These are phyloP conservation scores for Takifugu ocellatus DNA, from an alignment of 2,797 vertebrate species.

Conservation along the genomic window DNA sequence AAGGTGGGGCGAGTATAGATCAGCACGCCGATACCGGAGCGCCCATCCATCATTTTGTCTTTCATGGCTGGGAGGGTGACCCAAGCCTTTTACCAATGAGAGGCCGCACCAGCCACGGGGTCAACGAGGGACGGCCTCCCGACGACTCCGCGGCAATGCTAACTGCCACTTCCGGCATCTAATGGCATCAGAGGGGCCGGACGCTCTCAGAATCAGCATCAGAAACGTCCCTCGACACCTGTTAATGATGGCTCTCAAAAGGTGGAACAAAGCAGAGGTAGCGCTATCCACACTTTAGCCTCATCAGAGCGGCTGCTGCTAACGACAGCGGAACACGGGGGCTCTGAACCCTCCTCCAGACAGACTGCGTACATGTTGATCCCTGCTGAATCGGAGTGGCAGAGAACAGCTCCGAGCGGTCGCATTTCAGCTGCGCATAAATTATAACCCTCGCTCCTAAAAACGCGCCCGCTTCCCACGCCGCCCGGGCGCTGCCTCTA, in stretches of 20 bases:
- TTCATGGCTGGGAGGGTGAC: slow-evolving; percentile 69
- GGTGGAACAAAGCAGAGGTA: slow-evolving; percentile 36
- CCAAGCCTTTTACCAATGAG: slow-evolving; percentile 79
- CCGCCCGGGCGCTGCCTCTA: slow-evolving; percentile 66
- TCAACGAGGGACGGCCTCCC: slow-evolving; percentile 59
- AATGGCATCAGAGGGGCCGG: slow-evolving; percentile 46
- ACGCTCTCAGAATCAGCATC: slow-evolving; percentile 16
- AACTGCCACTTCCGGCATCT: slow-evolving; percentile 64
- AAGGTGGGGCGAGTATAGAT: slow-evolving; percentile 75
- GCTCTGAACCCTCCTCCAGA: slow-evolving; percentile 52
- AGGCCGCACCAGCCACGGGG: slow-evolving; percentile 37
- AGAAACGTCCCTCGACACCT: neutral
- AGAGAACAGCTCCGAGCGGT: slow-evolving; percentile 60
- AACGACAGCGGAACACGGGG: slow-evolving; percentile 49
- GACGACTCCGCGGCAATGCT: slow-evolving; percentile 66
- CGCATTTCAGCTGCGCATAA: slow-evolving; percentile 67
- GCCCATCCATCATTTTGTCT: slow-evolving; percentile 92
- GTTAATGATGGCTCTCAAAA: slow-evolving; percentile 36
- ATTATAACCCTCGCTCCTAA: slow-evolving; percentile 68
- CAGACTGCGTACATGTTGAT: slow-evolving; percentile 59
- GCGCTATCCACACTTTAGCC: slow-evolving; percentile 30
- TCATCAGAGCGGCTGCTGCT: slow-evolving; percentile 52
- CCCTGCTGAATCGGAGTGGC: slow-evolving; percentile 53
- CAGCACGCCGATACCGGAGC: slow-evolving; percentile 84
- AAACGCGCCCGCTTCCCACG: slow-evolving; percentile 66